Conservation (phyloP, 2,113 vertebrate genomes). For the Perccottus glenii region DNA sequence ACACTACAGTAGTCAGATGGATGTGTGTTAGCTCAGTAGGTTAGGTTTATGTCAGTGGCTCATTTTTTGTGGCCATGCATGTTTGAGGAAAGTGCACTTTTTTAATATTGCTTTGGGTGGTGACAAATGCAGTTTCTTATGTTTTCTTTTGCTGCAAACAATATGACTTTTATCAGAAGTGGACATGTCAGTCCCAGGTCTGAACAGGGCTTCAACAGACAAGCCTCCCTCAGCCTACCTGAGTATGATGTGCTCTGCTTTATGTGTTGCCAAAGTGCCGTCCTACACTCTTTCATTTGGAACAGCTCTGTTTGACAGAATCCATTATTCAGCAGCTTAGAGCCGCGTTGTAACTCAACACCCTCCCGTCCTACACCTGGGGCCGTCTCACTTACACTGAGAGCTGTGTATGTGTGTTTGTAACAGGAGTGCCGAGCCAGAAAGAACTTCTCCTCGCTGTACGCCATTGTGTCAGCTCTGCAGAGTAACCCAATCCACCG, state of each 20-base stretch:
- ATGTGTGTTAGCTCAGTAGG: too few species aligned
- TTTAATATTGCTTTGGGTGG: too few species aligned
- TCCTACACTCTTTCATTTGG: constrained; percentile 6
- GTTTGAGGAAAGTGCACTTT: too few species aligned
- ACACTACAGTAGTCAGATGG: too few species aligned
- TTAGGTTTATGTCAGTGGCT: too few species aligned
- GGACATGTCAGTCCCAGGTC: too few species aligned
- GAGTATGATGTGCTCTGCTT: constrained; percentile 9
- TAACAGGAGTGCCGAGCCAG: constrained; percentile 85
- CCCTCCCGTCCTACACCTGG: constrained; percentile 13
- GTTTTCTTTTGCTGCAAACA: too few species aligned
- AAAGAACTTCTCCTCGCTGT: constrained; percentile 91
- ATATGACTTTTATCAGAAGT: too few species aligned
- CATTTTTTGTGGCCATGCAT: too few species aligned
- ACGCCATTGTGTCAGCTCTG: constrained; percentile 87
- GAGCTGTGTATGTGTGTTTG: constrained; percentile 18
- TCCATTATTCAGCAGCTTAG: constrained; percentile 52
- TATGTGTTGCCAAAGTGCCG: constrained; percentile 21
- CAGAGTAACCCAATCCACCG: constrained; percentile 90
- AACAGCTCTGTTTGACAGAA: constrained; percentile 37
- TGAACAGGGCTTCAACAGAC: too few species aligned
- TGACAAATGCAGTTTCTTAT: too few species aligned
- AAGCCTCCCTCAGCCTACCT: too few species aligned
- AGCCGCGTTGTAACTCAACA: constrained; percentile 33
- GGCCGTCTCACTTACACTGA: constrained; percentile 42